Conservation (phyloP, 2,888 invertebrate species). For the Aphidoletes aphidimyza region DNA sequence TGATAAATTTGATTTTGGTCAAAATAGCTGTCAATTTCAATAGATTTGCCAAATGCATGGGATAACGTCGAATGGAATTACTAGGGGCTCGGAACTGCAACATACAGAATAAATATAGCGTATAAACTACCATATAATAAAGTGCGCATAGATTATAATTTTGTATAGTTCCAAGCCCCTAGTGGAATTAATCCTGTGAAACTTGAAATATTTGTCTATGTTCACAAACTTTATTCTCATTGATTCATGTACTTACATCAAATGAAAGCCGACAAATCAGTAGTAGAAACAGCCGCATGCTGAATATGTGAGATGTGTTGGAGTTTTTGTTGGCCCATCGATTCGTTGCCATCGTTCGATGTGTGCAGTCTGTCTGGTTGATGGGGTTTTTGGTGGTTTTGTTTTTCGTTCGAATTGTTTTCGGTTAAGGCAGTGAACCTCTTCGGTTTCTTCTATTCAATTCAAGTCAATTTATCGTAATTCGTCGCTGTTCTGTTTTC, state of each 20-base stretch:
- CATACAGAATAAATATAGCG: too few relatives aligned
- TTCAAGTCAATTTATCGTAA: not conserved
- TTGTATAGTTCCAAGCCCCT: too few relatives aligned
- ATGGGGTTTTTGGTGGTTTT: not conserved
- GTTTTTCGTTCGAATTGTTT: too few relatives aligned
- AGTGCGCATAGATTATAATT: too few relatives aligned
- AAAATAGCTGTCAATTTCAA: too few relatives aligned
- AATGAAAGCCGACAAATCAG: constrained; percentile 51
- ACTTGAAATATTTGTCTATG: too few relatives aligned
- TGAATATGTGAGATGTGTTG: not conserved
- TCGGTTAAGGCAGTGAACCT: not conserved
- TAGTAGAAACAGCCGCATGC: not conserved
- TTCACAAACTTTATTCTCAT: too few relatives aligned
- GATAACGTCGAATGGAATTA: too few relatives aligned
- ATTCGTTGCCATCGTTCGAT: constrained; percentile 45
- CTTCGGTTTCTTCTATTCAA: not conserved
- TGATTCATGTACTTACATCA: constrained; percentile 42
- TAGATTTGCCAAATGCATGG: too few relatives aligned
- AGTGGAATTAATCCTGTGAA: too few relatives aligned
- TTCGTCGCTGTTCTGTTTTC: not conserved
- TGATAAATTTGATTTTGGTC: not conserved
- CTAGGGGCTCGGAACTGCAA: too few relatives aligned
- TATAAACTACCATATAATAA: too few relatives aligned
- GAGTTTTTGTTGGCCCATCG: not conserved
- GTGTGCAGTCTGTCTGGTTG: not conserved